phyloP scores from a whole-genome alignment of 2,113 vertebrate genomes.

The Microcebus ravelobensis region DNA sequence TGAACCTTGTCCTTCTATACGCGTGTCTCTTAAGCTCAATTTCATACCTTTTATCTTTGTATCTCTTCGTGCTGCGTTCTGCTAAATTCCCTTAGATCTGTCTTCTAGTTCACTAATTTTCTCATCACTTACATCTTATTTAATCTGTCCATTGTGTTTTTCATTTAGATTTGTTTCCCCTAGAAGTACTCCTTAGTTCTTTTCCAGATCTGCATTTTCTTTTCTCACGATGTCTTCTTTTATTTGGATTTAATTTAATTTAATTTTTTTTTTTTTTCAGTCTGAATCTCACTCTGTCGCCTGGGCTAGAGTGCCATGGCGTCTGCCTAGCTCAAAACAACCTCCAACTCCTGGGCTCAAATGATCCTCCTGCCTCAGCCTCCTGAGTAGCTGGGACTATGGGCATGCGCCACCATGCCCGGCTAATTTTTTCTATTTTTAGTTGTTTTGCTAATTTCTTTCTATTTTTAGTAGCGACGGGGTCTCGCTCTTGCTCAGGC shows the following conservation, averaged over 20 bases:
- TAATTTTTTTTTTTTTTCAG: no score
- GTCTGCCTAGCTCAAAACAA: no score
- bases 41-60: neutral
- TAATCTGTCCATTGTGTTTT: neutral
- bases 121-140: neutral
- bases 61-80: neutral
- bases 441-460: no score
- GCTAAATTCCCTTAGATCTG: neutral
- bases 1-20: neutral
- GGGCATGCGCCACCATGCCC: no score
- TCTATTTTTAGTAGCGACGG: no score
- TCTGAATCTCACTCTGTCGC: no score
- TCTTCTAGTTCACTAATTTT: neutral
- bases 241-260: neutral
- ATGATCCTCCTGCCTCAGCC: no score
- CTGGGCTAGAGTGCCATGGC: no score
- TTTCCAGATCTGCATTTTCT: neutral
- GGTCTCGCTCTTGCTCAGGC: no score
- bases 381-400: no score
- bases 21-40: neutral
- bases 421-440: no score
- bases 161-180: neutral
- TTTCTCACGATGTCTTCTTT: neutral
- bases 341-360: no score
- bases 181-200: neutral